These are phyloP conservation scores for Saturnia japonica DNA, from an alignment of 2,888 invertebrate genomes.

Conservation along the genomic window DNA sequence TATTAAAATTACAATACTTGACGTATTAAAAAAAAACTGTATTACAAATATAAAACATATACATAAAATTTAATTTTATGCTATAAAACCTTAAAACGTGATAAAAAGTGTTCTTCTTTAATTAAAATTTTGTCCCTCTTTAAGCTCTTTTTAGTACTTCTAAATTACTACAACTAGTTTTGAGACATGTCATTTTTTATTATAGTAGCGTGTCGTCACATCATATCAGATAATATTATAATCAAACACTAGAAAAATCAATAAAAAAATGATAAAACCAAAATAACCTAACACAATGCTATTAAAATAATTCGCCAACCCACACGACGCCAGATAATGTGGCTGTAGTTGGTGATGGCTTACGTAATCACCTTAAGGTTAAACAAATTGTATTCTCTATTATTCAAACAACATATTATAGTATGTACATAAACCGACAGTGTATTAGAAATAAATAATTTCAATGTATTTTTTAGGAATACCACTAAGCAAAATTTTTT, in stretches of 20 bases:
- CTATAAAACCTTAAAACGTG: too few species aligned
- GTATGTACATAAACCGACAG: background rate
- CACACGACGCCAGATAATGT: background rate
- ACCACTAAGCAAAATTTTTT: background rate
- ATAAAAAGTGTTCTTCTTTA: too few species aligned
- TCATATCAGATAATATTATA: background rate
- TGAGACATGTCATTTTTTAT: too few species aligned
- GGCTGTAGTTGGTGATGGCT: background rate
- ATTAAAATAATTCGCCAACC: slow-evolving; percentile 7
- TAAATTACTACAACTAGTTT: too few species aligned
- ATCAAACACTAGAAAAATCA: background rate
- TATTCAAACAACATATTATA: background rate
- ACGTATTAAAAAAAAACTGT: too few species aligned
- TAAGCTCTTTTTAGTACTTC: too few species aligned
- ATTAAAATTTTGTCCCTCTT: too few species aligned
- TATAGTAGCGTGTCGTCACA: background rate
- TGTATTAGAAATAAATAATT: background rate
- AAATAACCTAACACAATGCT: background rate
- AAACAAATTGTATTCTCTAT: slow-evolving; percentile 2
- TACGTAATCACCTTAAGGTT: slow-evolving; percentile 12
- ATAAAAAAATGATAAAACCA: background rate
- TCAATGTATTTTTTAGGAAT: background rate
- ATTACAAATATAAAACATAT: too few species aligned
- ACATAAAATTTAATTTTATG: too few species aligned
- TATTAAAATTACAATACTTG: too few species aligned